Conservation (phyloP, 2,888 invertebrate genomes). For the Melinopterus prodromus region DNA sequence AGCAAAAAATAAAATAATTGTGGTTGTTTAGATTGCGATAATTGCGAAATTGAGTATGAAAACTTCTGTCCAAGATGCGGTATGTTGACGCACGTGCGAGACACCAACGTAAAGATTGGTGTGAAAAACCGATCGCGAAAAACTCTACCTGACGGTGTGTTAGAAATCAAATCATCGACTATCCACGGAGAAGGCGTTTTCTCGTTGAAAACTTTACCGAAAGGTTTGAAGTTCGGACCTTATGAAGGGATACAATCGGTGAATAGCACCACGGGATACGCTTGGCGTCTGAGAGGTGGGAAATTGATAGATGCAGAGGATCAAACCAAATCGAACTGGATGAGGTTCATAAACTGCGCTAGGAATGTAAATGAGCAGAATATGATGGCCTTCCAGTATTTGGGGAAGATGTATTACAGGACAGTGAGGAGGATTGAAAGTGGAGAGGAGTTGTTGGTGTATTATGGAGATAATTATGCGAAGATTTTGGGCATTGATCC, state of each 20-base stretch:
- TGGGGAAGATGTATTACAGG: constrained; percentile 64
- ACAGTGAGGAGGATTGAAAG: constrained; percentile 52
- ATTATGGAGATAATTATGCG: constrained; percentile 58
- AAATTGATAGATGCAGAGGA: constrained; percentile 61
- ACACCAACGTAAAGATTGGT: neutral
- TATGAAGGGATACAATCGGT: constrained; percentile 43
- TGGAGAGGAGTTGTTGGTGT: constrained; percentile 60
- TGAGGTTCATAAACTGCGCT: constrained; percentile 67
- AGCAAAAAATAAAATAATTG: too few relatives aligned
- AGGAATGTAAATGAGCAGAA: constrained; percentile 64
- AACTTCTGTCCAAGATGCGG: constrained; percentile 26
- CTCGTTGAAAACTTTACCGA: constrained; percentile 38
- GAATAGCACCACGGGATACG: constrained; percentile 20
- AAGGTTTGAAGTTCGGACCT: constrained; percentile 47
- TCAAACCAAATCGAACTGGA: constrained; percentile 63
- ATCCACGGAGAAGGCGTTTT: constrained; percentile 48
- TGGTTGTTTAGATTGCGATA: neutral
- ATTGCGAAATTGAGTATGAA: constrained; percentile 19
- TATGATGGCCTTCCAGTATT: constrained; percentile 66
- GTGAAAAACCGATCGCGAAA: constrained; percentile 40
- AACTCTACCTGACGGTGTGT: constrained; percentile 42
- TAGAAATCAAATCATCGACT: constrained; percentile 42
- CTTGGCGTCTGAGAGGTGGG: constrained; percentile 29
- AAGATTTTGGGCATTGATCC: constrained; percentile 53
- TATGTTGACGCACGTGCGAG: constrained; percentile 16